These are phyloP conservation scores for Planococcus citri DNA, from an alignment of 1,140 invertebrate species.

Conservation along the genomic window DNA sequence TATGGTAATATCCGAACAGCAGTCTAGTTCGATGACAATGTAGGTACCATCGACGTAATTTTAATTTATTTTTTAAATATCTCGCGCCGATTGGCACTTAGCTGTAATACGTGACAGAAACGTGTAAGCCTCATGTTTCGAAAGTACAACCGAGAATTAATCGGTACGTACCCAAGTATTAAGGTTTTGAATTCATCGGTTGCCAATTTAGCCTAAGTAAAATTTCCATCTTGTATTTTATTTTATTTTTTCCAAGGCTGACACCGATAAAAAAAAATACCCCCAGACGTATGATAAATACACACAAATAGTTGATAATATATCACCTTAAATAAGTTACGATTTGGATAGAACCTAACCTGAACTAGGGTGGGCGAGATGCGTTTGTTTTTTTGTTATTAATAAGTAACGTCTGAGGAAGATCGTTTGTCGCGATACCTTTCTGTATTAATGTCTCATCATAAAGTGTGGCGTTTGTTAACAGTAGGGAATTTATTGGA, in stretches of 20 bases:
- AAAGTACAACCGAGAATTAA: neutral
- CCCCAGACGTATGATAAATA: neutral
- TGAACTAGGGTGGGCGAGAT: neutral
- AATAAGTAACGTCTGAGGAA: neutral
- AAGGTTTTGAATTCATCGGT: too few relatives aligned
- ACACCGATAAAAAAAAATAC: too few relatives aligned
- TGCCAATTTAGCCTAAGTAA: too few relatives aligned
- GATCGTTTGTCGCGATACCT: neutral
- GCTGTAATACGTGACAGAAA: neutral
- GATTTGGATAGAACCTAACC: neutral
- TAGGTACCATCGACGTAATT: neutral
- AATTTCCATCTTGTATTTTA: too few relatives aligned
- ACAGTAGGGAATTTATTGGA: neutral
- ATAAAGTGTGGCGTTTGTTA: neutral
- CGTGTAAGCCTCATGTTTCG: neutral
- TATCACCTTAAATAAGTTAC: neutral
- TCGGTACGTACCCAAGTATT: too few relatives aligned
- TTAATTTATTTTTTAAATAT: neutral
- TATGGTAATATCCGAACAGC: neutral
- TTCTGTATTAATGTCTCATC: neutral
- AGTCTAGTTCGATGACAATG: neutral
- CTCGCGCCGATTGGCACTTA: neutral
- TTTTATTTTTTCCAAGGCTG: neutral
- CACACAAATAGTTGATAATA: neutral
- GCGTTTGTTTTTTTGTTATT: neutral